Evolutionary conservation across 2,888 invertebrate genomes (phyloP).

Genomic region (Epiperipatus broadwayi): DNA sequence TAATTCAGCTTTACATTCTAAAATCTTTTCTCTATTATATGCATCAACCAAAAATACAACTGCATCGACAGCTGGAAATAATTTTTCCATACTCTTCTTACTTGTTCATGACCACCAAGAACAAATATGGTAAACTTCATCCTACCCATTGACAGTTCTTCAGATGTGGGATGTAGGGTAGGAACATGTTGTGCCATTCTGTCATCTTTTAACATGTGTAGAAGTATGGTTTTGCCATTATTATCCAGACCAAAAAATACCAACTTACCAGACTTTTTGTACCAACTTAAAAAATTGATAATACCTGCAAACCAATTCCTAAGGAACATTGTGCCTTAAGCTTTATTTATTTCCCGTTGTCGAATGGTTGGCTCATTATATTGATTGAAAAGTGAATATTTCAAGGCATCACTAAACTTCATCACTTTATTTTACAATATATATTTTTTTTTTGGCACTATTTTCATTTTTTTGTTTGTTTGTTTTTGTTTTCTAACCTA

Average conservation of each 20-base stretch:
- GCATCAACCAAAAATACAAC: conserved; percentile 97
- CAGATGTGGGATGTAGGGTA: conserved; percentile 96
- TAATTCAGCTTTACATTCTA: conserved; percentile 79
- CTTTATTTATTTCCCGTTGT: too few species aligned
- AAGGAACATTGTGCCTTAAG: too few species aligned
- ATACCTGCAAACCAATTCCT: too few species aligned
- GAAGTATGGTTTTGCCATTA: conserved; percentile 96
- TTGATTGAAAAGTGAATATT: too few species aligned
- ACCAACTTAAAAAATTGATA: too few species aligned
- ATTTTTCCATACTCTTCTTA: conserved; percentile 96
- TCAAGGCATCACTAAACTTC: too few species aligned
- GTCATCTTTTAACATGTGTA: conserved; percentile 99
- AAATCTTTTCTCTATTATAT: conserved; percentile 70
- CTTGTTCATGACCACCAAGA: conserved; percentile 93
- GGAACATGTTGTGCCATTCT: conserved; percentile 98
- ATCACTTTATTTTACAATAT: too few species aligned
- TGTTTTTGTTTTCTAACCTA: too few species aligned
- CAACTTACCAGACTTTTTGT: conserved; percentile 97
- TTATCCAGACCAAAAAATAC: conserved; percentile 97
- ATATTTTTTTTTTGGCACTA: too few species aligned
- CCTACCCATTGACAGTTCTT: too few species aligned
- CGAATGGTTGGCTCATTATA: too few species aligned
- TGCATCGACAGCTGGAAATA: conserved; percentile 98
- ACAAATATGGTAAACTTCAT: conserved; percentile 99
- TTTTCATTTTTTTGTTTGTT: too few species aligned